Evolutionary conservation across 2,113 vertebrate genomes (phyloP).

Genomic region (Cyanistes caeruleus): DNA sequence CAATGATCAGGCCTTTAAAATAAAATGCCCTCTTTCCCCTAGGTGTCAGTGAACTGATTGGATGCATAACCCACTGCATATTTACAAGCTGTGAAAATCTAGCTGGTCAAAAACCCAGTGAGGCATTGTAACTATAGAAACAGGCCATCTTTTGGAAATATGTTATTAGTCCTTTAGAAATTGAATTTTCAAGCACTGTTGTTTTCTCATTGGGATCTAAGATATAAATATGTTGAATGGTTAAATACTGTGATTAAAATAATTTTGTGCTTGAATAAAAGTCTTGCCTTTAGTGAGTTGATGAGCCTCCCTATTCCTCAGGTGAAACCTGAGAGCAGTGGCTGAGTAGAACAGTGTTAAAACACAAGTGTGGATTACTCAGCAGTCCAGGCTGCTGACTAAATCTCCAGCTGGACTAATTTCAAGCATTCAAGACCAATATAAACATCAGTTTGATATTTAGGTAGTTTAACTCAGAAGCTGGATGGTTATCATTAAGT

Average conservation of each 20-base stretch:
- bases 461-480: background rate
- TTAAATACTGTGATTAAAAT: background rate
- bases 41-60: background rate
- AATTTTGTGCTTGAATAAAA: background rate
- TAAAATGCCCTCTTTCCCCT: background rate
- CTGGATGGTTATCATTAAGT: background rate
- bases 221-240: background rate
- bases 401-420: background rate
- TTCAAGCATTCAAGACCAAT: background rate
- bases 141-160: background rate
- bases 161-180: background rate
- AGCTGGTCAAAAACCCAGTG: background rate
- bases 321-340: background rate
- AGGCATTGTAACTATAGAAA: conserved; percentile 33
- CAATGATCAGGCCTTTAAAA: background rate
- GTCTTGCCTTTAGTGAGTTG: background rate
- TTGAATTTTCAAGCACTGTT: background rate
- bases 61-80: background rate
- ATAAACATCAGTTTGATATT: background rate
- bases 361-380: background rate
- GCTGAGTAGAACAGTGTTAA: background rate
- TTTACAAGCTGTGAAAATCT: conserved; percentile 1
- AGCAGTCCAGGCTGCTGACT: background rate
- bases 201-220: background rate
- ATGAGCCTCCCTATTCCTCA: background rate